Base-by-base conservation (phyloP, 2,113 vertebrate genomes). In the Oncorhynchus nerka region DNA sequence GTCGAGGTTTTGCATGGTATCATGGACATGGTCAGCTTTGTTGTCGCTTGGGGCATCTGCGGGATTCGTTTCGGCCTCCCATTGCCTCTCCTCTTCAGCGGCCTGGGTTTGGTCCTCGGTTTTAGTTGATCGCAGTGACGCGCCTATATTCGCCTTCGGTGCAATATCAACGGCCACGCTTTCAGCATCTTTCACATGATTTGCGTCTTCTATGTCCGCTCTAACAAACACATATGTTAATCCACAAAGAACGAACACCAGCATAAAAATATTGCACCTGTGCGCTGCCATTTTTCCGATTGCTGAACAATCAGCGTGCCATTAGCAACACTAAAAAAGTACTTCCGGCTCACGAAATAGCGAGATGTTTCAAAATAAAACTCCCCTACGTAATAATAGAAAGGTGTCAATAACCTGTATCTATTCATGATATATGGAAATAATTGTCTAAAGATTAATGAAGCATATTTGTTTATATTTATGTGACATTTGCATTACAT, bases 211-310 rank as follows among this genome's bases (percentile, higher is more conserved):
- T 45, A 70, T 32, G 32, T 39, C 34, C n/a, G 76, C 72, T 15
- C 34, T 4, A 8, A 55, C 4, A 74, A 75, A 68, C 20, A 68
- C 34, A 45, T 3, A 45, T 0, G 45, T 22, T 26, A 75, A 76
- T 71, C 4, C 66, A 13, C 66, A 88, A 8, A 92, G 4, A 76
- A 86, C 15, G 1, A 83, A 13, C 71, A 84, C 26, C 57, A 83
- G 49, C 30, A 71, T 26, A 4, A 55, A 5, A 28, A 0, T 24
- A 20, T 61, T 39, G 61, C 70, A 81, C 69, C 85, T 81, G 83
- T 5, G 7, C 20, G 85, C 80, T 45, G 92, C 93, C 93, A 94
- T 94, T 76, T 93, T 88, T 67, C 67, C 51, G 5, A 39, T 4
- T 57, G 45, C 11, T 57, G 32, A 1, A 32, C 20, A 11, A 45